These are phyloP conservation scores for Brachionus koreanus DNA, from an alignment of 1,140 invertebrate genomes.

Conservation along the genomic window DNA sequence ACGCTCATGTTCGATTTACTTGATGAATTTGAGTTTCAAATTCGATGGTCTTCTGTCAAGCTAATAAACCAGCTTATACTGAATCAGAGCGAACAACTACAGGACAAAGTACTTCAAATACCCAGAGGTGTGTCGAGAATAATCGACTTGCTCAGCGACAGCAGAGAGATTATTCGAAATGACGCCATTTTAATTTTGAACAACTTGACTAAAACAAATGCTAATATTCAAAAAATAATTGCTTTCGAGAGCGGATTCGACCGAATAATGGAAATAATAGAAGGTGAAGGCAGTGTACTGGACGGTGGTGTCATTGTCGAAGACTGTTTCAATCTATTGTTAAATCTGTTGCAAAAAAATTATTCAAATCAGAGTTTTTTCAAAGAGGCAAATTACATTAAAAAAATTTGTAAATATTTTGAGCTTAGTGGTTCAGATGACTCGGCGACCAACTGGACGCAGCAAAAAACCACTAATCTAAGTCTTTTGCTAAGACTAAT, in stretches of 20 bases:
- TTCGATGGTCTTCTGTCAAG: constrained; percentile 65
- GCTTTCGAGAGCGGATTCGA: constrained; percentile 99
- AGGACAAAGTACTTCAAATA: constrained; percentile 86
- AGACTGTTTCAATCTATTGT: constrained; percentile 89
- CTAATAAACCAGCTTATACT: constrained; percentile 70
- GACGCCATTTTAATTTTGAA: constrained; percentile 81
- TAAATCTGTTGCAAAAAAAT: constrained; percentile 90
- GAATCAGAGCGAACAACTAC: constrained; percentile 81
- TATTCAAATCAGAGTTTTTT: constrained; percentile 97
- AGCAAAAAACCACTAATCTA: constrained; percentile 90
- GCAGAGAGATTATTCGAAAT: constrained; percentile 90
- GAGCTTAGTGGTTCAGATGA: constrained; percentile 62
- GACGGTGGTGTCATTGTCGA: constrained; percentile 95
- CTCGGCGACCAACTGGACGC: constrained; percentile 72
- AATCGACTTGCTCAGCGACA: constrained; percentile 89
- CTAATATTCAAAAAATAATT: constrained; percentile 98
- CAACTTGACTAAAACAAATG: constrained; percentile 87
- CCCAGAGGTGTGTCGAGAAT: constrained; percentile 96
- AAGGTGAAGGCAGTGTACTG: constrained; percentile 74
- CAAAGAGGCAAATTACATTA: constrained; percentile 88
- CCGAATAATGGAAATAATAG: constrained; percentile 84
- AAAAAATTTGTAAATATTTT: constrained; percentile 81
- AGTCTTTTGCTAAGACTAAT: constrained; percentile 85
- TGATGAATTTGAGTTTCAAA: constrained; percentile 26
- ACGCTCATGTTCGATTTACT: neutral